Percentiles rank a stretch among this genome's conserved stretches.
Evolutionary conservation across 2,113 vertebrate genomes (phyloP).

Genomic region (Nothocercus julius): DNA sequence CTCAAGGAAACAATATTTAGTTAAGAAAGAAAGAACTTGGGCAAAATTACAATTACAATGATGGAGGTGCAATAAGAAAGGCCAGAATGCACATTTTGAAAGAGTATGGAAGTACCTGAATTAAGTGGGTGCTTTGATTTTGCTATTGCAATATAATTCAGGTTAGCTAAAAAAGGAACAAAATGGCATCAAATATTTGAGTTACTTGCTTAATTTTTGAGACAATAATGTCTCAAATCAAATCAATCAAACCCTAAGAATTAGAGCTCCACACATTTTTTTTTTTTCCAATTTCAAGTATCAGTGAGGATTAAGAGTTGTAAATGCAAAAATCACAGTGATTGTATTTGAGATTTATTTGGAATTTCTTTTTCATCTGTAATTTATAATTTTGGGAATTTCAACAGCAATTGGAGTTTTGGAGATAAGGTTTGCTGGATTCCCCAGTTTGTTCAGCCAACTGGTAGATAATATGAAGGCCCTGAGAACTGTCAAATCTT

Average conservation of each 20-base stretch:
- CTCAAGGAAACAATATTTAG: background rate
- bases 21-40: background rate
- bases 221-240: rapidly evolving
- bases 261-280: background rate
- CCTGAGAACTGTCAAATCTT: background rate
- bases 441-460: background rate
- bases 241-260: background rate
- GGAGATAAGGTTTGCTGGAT: background rate
- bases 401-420: background rate
- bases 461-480: background rate
- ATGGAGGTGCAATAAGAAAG: background rate
- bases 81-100: background rate
- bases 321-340: background rate
- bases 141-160: background rate
- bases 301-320: background rate
- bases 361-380: background rate
- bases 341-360: background rate
- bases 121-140: background rate
- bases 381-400: background rate
- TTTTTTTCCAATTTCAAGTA: background rate
- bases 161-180: background rate
- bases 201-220: background rate
- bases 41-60: background rate
- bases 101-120: background rate
- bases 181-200: background rate